These are phyloP conservation scores for Grammomys dolichurus DNA, from an alignment of 2,113 vertebrate species.

Conservation along the genomic window DNA sequence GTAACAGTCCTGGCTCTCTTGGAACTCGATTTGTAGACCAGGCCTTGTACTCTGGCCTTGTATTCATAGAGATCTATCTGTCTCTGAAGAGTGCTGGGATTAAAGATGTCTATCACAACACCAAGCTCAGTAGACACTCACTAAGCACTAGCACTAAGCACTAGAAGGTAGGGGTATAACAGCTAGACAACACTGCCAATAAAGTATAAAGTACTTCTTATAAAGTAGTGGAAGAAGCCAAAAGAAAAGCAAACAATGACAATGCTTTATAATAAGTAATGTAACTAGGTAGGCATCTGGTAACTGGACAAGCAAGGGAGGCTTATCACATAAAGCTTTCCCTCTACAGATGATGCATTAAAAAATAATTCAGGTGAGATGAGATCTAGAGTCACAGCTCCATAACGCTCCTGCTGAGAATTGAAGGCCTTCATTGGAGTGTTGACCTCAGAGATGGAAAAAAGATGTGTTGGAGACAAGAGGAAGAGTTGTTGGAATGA, in stretches of 20 bases:
- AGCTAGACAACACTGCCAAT: background rate
- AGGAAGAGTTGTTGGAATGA: background rate
- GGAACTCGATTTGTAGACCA: background rate
- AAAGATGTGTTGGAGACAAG: background rate
- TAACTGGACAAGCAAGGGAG: background rate
- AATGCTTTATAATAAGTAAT: background rate
- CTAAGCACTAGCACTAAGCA: background rate
- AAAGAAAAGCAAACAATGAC: background rate
- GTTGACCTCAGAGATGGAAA: background rate
- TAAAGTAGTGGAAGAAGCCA: background rate
- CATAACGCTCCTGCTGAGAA: background rate
- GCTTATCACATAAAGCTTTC: background rate
- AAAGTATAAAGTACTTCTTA: background rate
- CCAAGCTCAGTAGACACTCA: background rate
- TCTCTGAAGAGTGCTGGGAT: background rate
- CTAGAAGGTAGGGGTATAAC: background rate
- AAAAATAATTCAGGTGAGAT: background rate
- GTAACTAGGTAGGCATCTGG: background rate
- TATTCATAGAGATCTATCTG: background rate
- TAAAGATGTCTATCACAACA: background rate
- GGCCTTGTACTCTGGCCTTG: background rate
- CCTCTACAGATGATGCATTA: background rate
- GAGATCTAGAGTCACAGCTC: background rate
- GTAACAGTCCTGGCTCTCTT: background rate
- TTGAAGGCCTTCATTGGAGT: constrained; percentile 9